Percentiles rank a stretch among this genome's conserved stretches.
phyloP scores from a whole-genome alignment of 2,888 invertebrate genomes.

The Phorcus lineatus region DNA sequence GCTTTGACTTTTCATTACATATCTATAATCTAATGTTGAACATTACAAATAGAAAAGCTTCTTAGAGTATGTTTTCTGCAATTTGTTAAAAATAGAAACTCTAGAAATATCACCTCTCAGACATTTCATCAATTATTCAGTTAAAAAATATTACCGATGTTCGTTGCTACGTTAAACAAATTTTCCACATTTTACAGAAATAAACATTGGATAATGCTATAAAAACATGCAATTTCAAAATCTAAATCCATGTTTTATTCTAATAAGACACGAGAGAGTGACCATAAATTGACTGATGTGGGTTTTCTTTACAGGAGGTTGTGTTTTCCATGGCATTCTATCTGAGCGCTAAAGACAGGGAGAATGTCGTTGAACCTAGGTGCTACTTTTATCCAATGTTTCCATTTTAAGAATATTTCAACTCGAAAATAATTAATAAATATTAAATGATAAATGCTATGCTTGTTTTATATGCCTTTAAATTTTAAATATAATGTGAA shows the following conservation, averaged over 20 bases:
- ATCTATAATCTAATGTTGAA: too few relatives aligned
- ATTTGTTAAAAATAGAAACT: too few relatives aligned
- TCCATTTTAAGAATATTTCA: too few relatives aligned
- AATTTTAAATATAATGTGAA: too few relatives aligned
- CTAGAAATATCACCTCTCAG: too few relatives aligned
- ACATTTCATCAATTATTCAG: too few relatives aligned
- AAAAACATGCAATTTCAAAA: neutral
- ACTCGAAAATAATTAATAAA: too few relatives aligned
- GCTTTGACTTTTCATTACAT: too few relatives aligned
- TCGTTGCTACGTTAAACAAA: neutral
- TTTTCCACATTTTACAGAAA: neutral
- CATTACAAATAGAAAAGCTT: too few relatives aligned
- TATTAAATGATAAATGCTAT: too few relatives aligned
- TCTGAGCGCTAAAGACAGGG: conserved; percentile 65
- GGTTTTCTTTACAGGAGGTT: conserved; percentile 59
- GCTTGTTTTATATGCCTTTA: too few relatives aligned
- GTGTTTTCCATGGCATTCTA: conserved; percentile 68
- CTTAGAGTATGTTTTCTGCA: too few relatives aligned
- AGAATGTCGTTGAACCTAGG: conserved; percentile 60
- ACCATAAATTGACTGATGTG: neutral
- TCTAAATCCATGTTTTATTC: neutral
- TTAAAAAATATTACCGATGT: neutral
- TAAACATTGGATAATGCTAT: neutral
- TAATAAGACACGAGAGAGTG: neutral
- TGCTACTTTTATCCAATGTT: conserved; percentile 29